Base-by-base conservation (phyloP, 2,888 invertebrate genomes). In the Argyresthia albistria region DNA sequence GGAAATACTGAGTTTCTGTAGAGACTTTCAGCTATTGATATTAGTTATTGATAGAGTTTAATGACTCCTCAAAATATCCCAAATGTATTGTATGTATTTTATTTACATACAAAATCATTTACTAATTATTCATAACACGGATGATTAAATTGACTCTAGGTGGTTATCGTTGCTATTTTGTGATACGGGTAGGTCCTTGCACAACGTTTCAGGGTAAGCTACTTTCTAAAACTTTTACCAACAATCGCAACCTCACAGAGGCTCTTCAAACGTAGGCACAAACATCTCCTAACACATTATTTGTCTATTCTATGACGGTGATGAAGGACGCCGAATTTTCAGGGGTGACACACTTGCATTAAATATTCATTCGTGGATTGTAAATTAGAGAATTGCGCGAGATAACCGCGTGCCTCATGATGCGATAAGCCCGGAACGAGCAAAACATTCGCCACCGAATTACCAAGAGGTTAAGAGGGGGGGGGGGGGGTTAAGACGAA, bases 361-460 rank as follows among this genome's bases (percentile, higher is more conserved):
- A 80, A 82, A 80, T 80, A 83, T 82, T 80, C 80, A 82, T 78
- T 73, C 69, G 71, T 65, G 73, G 78, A 73, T 77, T 76, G 76
- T 81, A 74, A 82, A 82, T 81, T 81, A 81, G 77, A 72, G 66
- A 74, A 77, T 73, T 68, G 62, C 62, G 65, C 56, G 66, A 75
- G 74, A 80, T 75, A 73, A 73, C 70, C 64, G n/a, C n/a, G 62
- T 57, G 39, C 39, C 39, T n/a, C n/a, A 9, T n/a, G 39, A 11
- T 8, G 39, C n/a, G 39, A 39, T 39, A 39, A 39, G 10, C 3
- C 25, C 43, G 25, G 42, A 39, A 39, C n/a, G 39, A 43, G 14
- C 45, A 45, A 49, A 25, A 53, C 53, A 49, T 43, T 53, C 49
- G 53, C 53, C 49, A 43, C 50, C 42, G 43, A 50, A 51, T 51